Conservation (phyloP, 2,113 vertebrate species). For the Cettia cetti region DNA sequence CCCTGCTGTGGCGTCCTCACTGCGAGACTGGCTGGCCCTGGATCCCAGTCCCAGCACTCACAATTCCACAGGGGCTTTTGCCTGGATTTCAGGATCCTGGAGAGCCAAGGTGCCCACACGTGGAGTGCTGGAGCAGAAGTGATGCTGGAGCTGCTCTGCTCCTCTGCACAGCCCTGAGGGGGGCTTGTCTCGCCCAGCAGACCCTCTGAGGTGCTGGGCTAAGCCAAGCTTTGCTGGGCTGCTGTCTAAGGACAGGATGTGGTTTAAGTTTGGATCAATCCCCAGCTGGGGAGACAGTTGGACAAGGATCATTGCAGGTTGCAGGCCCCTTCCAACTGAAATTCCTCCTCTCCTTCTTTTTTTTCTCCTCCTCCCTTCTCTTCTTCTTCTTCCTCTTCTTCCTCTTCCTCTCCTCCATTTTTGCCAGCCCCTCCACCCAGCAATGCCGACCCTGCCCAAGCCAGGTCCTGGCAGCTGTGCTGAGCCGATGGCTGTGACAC, state of each 20-base stretch:
- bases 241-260: not conserved
- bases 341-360: rapidly evolving
- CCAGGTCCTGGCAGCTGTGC: not conserved
- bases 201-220: not conserved
- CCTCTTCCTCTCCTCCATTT: not conserved
- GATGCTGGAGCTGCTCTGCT: not conserved
- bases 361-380: not conserved
- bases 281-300: not conserved
- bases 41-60: rapidly evolving
- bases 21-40: not conserved
- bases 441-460: not conserved
- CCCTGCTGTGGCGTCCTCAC: not conserved
- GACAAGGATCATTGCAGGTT: not conserved
- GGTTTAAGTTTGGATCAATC: not conserved
- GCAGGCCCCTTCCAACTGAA: not conserved
- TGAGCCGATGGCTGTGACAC: not conserved
- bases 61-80: not conserved
- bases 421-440: not conserved
- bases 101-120: not conserved
- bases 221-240: not conserved
- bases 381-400: not conserved
- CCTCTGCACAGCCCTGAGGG: not conserved
- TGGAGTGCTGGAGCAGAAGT: not conserved
- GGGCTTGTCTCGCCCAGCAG: not conserved
- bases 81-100: not conserved